phyloP scores from a whole-genome alignment of 2,888 invertebrate genomes.

The Rugalucina vietnamica region DNA sequence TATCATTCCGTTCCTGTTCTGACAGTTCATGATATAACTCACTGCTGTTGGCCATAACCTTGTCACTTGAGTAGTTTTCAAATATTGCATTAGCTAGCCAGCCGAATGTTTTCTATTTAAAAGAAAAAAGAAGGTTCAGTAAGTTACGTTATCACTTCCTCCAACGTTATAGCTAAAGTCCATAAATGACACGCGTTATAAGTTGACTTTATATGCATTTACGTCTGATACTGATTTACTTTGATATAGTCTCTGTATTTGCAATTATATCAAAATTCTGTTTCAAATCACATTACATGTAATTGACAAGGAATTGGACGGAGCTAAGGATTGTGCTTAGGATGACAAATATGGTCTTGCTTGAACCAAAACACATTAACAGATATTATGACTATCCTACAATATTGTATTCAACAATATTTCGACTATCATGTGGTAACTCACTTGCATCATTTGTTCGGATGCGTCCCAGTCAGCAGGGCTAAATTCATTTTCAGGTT shows the following conservation, averaged over 20 bases:
- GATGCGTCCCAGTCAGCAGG: slow-evolving; percentile 59
- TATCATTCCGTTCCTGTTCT: neutral
- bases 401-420: slow-evolving; percentile 70
- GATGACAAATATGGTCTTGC: slow-evolving; percentile 71
- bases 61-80: neutral
- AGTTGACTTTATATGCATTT: too few relatives aligned
- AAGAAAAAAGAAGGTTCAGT: neutral
- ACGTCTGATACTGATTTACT: too few relatives aligned
- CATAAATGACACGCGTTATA: too few relatives aligned
- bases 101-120: neutral
- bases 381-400: too few relatives aligned
- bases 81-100: neutral
- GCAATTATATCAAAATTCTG: too few relatives aligned
- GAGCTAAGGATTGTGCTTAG: slow-evolving; percentile 74
- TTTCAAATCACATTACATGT: too few relatives aligned
- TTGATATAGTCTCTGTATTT: too few relatives aligned
- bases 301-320: too few relatives aligned
- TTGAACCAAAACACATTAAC: too few relatives aligned
- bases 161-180: too few relatives aligned
- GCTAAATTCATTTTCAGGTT: slow-evolving; percentile 58
- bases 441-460: slow-evolving; percentile 60
- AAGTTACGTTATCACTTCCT: too few relatives aligned
- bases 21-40: neutral
- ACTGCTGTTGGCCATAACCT: neutral
- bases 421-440: slow-evolving; percentile 59